Evolutionary conservation across 2,797 vertebrate species (phyloP).

Genomic region (Anomalospiza imberbis): DNA sequence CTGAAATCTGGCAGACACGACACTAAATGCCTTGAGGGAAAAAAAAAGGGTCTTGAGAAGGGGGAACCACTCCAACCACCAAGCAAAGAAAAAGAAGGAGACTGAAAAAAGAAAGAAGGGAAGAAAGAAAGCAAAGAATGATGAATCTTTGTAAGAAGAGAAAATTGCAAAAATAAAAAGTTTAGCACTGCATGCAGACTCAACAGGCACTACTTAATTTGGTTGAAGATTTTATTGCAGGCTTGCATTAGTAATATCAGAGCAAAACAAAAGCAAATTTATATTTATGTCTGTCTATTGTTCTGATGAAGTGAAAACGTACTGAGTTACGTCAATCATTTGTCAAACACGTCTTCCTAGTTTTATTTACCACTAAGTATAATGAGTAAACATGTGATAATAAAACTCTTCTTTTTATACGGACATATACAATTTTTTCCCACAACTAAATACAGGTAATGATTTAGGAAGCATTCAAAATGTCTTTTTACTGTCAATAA

Average conservation of each 20-base stretch:
- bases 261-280: slow-evolving; percentile 83
- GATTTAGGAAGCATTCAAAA: slow-evolving; percentile 84
- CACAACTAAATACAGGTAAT: slow-evolving; percentile 81
- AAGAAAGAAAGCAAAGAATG: slow-evolving; percentile 59
- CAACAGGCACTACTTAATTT: slow-evolving; percentile 80
- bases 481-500: slow-evolving; percentile 87
- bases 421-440: slow-evolving; percentile 79
- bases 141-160: slow-evolving; percentile 75
- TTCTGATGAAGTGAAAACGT: slow-evolving; percentile 79
- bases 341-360: slow-evolving; percentile 79
- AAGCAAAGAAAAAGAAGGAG: slow-evolving; percentile 44
- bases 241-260: slow-evolving; percentile 76
- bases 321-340: slow-evolving; percentile 78
- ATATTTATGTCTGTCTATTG: slow-evolving; percentile 82
- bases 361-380: slow-evolving; percentile 83
- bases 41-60: slow-evolving; percentile 74
- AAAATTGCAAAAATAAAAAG: slow-evolving; percentile 81
- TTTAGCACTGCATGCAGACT: slow-evolving; percentile 74
- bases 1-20: slow-evolving; percentile 92
- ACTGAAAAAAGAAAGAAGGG: background rate
- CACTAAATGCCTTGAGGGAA: slow-evolving; percentile 85
- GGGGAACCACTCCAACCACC: slow-evolving; percentile 79
- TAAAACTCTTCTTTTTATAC: slow-evolving; percentile 82
- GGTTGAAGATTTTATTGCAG: slow-evolving; percentile 73
- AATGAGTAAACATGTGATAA: slow-evolving; percentile 86